phyloP scores from a whole-genome alignment of 2,113 vertebrate genomes.

The Symphodus melops region DNA sequence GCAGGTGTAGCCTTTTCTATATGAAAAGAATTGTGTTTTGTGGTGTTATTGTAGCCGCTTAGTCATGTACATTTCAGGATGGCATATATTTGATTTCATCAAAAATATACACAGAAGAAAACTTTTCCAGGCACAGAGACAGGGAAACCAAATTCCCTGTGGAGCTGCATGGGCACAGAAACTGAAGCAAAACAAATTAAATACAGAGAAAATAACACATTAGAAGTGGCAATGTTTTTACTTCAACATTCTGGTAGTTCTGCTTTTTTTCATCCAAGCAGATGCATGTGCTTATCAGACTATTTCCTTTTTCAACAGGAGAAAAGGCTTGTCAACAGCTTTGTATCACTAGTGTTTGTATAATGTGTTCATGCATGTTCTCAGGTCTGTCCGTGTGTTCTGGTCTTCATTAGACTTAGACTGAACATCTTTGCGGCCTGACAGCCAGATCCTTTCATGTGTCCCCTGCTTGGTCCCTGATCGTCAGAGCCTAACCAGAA shows the following conservation, averaged over 20 bases:
- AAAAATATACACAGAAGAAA: conserved; percentile 12
- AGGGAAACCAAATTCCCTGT: conserved; percentile 23
- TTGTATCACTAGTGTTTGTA: conserved; percentile 38
- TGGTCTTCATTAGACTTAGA: conserved; percentile 83
- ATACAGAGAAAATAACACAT: conserved; percentile 17
- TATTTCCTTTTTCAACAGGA: conserved; percentile 37
- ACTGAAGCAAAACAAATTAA: conserved; percentile 26
- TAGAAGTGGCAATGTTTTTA: conserved; percentile 23
- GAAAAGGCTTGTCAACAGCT: conserved; percentile 42
- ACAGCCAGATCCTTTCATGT: conserved; percentile 82
- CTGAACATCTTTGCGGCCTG: conserved; percentile 78
- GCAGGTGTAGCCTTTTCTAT: neutral
- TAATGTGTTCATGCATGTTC: conserved; percentile 66
- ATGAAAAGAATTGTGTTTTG: conserved; percentile 21
- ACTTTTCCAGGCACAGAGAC: conserved; percentile 31
- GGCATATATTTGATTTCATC: conserved; percentile 22
- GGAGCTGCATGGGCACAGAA: conserved; percentile 31
- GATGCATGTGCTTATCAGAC: conserved; percentile 22
- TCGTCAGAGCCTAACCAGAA: conserved; percentile 83
- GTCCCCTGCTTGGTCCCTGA: conserved; percentile 74
- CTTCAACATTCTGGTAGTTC: neutral
- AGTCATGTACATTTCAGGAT: conserved; percentile 11
- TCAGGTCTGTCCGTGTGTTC: conserved; percentile 66
- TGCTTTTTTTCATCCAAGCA: conserved; percentile 41
- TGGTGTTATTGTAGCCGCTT: conserved; percentile 17